Base-by-base conservation (phyloP, 2,797 vertebrate species). In the Emys orbicularis region DNA sequence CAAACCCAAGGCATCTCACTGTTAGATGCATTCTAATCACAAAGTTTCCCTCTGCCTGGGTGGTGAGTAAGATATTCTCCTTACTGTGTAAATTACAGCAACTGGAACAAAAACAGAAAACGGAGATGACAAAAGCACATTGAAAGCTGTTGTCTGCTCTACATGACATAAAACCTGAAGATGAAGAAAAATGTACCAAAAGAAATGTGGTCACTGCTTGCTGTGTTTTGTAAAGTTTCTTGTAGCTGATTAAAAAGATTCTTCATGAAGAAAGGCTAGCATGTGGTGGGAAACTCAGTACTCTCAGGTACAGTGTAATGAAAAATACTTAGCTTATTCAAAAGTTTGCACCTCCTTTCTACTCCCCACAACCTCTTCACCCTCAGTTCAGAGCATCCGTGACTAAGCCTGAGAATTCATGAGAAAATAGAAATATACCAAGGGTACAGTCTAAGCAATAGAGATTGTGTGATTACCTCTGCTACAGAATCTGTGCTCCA, bases 11-110 rank as follows among this genome's bases (percentile, higher is more conserved):
- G 79, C 56, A 80, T 86, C 81, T 94, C 88, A 82, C n/a, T 88
- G 31, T 50, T 81, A 86, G 72, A 90, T 50, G 54, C 61, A 90
- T 92, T 86, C 79, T 94, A 87, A 96, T 84, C 68, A 97, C 68
- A 94, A 89, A 82, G 23, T 81, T 76, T 90, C 57, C 41, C 91
- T 96, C 77, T 54, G 12, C 77, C 91, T 86, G 84, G 85, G 47
- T 95, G 81, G 83, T 79, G 56, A 95, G 61, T 90, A 94, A 90
- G 65, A 59, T 87, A 83, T 76, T 56, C 27, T 79, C 77, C 91
- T 96, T 94, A 79, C 92, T 94, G 85, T 94, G 87, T 49, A 96
- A 94, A 96, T 97, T 93, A 79, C 50, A 93, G 86, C 27, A 88
- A 41, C 65, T 87, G 82, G 79, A 95, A 95, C 49, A 92, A 91